phyloP scores from a whole-genome alignment of 1,140 invertebrate genomes.

The Drosophila guanche region DNA sequence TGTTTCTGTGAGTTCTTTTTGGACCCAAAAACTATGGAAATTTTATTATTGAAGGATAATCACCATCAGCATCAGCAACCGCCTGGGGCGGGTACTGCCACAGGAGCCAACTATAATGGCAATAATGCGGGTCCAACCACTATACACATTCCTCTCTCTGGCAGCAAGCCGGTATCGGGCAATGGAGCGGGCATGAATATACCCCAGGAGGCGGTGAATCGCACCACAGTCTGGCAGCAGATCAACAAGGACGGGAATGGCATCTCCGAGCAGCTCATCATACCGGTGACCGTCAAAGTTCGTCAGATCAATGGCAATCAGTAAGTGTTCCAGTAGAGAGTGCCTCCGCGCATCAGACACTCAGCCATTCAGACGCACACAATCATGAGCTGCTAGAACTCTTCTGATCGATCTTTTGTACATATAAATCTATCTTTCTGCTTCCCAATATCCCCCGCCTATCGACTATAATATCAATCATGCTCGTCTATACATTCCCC shows the following conservation, averaged over 20 bases:
- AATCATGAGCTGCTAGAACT: conserved; percentile 27
- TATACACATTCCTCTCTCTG: conserved; percentile 85
- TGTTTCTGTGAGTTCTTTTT: conserved; percentile 9
- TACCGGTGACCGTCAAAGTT: conserved; percentile 75
- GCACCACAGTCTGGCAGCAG: conserved; percentile 96
- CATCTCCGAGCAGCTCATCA: conserved; percentile 71
- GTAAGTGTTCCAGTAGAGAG: conserved; percentile 63
- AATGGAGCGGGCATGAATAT: conserved; percentile 94
- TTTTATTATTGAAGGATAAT: conserved; percentile 78
- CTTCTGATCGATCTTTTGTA: conserved; percentile 17
- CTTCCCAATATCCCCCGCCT: not conserved
- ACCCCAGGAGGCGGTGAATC: conserved; percentile 94
- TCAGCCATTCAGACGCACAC: not conserved
- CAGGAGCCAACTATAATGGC: conserved; percentile 67
- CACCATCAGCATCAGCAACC: conserved; percentile 58
- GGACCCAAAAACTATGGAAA: conserved; percentile 42
- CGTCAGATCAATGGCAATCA: conserved; percentile 80
- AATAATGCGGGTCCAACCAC: conserved; percentile 60
- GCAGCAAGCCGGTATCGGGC: conserved; percentile 86
- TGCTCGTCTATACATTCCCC: conserved; percentile 40
- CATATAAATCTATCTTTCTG: conserved; percentile 1
- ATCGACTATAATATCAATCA: conserved; percentile 39
- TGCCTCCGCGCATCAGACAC: not conserved
- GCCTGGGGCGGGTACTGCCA: conserved; percentile 18
- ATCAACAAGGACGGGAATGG: conserved; percentile 86